These are phyloP conservation scores for Tragulus kanchil DNA, from an alignment of 2,113 vertebrate genomes.

Conservation along the genomic window DNA sequence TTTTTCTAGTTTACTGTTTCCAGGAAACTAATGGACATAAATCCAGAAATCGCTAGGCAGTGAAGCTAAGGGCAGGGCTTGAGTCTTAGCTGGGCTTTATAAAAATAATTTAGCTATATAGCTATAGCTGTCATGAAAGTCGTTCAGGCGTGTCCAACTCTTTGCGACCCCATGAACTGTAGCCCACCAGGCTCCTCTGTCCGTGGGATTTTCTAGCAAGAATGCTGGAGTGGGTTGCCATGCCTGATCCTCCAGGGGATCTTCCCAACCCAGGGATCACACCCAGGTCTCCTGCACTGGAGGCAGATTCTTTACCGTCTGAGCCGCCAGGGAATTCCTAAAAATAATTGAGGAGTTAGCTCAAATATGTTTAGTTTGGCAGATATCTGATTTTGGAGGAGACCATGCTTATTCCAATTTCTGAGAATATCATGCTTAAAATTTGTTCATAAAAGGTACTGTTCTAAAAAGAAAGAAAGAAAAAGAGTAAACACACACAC, in stretches of 20 bases:
- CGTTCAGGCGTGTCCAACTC: not conserved
- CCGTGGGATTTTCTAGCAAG: not conserved
- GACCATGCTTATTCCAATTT: not conserved
- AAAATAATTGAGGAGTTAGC: not conserved
- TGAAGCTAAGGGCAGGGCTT: not conserved
- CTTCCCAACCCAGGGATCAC: not conserved
- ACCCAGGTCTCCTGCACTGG: not conserved
- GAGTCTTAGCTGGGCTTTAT: not conserved
- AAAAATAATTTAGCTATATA: not conserved
- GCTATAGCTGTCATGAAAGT: too few species aligned
- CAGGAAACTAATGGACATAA: slow-evolving; percentile 2
- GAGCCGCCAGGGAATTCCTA: not conserved
- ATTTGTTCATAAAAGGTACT: not conserved
- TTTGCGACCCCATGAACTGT: not conserved
- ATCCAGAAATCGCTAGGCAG: not conserved
- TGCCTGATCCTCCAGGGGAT: not conserved
- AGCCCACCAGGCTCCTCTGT: not conserved
- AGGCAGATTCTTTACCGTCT: not conserved
- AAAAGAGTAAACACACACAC: too few species aligned
- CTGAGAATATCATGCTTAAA: not conserved
- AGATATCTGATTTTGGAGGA: slow-evolving; percentile 35
- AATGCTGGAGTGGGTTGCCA: not conserved
- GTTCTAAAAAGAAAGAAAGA: not conserved
- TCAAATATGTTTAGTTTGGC: slow-evolving; percentile 15
- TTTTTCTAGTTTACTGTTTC: slow-evolving; percentile 32